Conservation (phyloP, 1,140 invertebrate species). For the Stegodyphus dumicola region DNA sequence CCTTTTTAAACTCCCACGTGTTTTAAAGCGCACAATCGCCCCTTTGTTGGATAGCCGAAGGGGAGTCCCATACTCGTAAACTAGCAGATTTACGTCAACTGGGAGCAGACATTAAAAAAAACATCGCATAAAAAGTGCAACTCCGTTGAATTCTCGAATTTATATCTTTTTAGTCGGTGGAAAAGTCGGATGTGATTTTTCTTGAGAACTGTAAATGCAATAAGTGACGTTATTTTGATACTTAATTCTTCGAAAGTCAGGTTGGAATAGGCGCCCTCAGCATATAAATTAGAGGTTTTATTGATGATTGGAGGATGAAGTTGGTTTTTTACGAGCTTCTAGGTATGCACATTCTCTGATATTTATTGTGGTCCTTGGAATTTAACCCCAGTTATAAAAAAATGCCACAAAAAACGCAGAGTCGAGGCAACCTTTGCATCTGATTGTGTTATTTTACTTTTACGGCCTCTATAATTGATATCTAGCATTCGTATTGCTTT, state of each 20-base stretch:
- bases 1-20: slow-evolving; percentile 1
- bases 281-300: slow-evolving; percentile 60
- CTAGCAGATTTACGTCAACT: slow-evolving; percentile 50
- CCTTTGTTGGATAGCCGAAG: slow-evolving; percentile 40
- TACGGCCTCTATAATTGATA: slow-evolving; percentile 44
- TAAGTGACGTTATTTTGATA: slow-evolving; percentile 53
- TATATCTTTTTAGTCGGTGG: slow-evolving; percentile 49
- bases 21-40: slow-evolving; percentile 25
- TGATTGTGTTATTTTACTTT: slow-evolving; percentile 26
- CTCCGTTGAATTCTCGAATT: slow-evolving; percentile 47
- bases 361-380: slow-evolving; percentile 31
- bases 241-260: slow-evolving; percentile 49
- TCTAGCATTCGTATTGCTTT: not conserved
- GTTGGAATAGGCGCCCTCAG: slow-evolving; percentile 37
- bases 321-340: slow-evolving; percentile 49
- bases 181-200: slow-evolving; percentile 46
- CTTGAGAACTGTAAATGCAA: slow-evolving; percentile 49
- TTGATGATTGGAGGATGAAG: slow-evolving; percentile 52
- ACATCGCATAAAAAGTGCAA: slow-evolving; percentile 21
- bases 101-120: slow-evolving; percentile 9
- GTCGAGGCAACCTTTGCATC: slow-evolving; percentile 12
- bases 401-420: slow-evolving; percentile 43
- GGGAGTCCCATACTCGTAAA: slow-evolving; percentile 33
- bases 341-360: slow-evolving; percentile 28
- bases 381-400: slow-evolving; percentile 55